Conservation (phyloP, 2,797 vertebrate species). For the Gila robusta region DNA sequence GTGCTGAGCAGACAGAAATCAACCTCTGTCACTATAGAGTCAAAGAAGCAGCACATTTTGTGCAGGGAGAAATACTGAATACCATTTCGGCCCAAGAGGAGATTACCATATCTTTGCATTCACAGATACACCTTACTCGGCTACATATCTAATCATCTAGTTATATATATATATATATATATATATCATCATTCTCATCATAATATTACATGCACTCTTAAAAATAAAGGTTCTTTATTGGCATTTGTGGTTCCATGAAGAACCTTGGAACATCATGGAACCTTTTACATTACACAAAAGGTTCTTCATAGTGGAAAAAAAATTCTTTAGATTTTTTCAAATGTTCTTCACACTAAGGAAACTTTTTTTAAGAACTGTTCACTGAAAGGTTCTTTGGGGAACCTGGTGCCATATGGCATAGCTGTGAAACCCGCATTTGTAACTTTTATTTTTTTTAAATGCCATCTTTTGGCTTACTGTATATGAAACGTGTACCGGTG, state of each 20-base stretch:
- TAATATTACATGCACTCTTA: background rate
- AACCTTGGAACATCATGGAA: background rate
- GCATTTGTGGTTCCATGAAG: background rate
- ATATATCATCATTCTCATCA: no score
- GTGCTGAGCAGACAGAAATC: constrained; percentile 72
- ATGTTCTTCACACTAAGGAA: background rate
- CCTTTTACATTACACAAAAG: background rate
- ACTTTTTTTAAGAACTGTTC: no score
- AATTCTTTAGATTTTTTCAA: background rate
- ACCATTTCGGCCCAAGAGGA: constrained; percentile 64
- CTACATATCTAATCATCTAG: constrained; percentile 16
- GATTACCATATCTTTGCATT: constrained; percentile 78
- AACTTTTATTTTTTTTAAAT: background rate
- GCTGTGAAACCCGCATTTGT: background rate
- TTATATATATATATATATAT: no score
- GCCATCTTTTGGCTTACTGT: background rate
- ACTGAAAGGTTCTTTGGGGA: background rate
- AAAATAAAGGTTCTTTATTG: background rate
- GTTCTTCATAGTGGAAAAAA: background rate
- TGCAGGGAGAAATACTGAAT: constrained; percentile 67
- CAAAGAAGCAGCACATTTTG: constrained; percentile 66
- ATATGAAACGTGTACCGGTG: background rate
- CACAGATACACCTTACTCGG: constrained; percentile 71
- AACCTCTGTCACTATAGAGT: constrained; percentile 63
- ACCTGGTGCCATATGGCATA: background rate